These are phyloP conservation scores for Smutsia gigantea DNA, from an alignment of 2,797 vertebrate genomes.

Conservation along the genomic window DNA sequence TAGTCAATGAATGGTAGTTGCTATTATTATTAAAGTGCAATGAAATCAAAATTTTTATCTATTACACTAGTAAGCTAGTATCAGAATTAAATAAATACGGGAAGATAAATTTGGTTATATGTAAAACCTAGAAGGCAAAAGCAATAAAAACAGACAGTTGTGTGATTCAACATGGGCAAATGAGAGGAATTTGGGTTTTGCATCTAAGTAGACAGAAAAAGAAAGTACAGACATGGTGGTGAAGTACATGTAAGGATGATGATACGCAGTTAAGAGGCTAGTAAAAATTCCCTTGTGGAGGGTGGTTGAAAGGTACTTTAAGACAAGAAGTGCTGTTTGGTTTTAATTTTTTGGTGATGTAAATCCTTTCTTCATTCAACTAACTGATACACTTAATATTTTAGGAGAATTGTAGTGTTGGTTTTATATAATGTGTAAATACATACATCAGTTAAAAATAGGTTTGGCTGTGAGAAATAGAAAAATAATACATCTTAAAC, in stretches of 20 bases:
- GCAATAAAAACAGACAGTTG: not conserved
- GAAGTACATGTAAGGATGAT: not conserved
- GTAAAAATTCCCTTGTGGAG: not conserved
- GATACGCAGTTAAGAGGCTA: not conserved
- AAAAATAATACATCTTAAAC: not conserved
- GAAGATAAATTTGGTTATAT: not conserved
- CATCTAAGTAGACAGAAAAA: not conserved
- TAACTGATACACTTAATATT: not conserved
- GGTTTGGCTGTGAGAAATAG: not conserved
- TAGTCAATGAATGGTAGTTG: not conserved
- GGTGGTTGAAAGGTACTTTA: not conserved
- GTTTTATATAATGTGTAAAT: not conserved
- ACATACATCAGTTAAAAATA: not conserved
- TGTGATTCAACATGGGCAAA: not conserved
- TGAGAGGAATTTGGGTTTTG: not conserved
- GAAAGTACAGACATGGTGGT: not conserved
- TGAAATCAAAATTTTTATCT: not conserved
- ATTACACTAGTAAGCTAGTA: not conserved
- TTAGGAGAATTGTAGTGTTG: not conserved
- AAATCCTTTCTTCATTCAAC: not conserved
- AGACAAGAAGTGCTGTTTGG: not conserved
- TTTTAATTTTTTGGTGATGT: not conserved
- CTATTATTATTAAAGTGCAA: not conserved
- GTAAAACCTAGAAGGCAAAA: not conserved
- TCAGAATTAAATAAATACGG: not conserved